Base-by-base conservation (phyloP, 2,797 vertebrate genomes). In the Chaetodon trifasciatus region DNA sequence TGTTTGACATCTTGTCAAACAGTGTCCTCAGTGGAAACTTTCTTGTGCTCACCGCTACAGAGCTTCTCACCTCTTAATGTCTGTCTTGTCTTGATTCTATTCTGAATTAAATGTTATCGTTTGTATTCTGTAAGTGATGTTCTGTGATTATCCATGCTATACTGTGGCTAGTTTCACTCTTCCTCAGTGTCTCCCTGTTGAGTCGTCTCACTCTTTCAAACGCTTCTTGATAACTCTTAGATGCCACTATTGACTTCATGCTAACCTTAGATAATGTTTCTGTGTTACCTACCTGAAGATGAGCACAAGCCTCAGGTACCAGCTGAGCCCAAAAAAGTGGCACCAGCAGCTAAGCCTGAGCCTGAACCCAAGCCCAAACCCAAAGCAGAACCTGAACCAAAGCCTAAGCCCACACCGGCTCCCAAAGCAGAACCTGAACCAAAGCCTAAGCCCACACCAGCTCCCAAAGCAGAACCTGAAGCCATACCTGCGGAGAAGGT, bases 231-330 rank as follows among this genome's bases (percentile, higher is more conserved):
- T 71, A 8, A 50, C 56, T 53, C 73, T 84, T 84, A 61, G 9
- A 64, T 68, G 37, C 35, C 68, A 10, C 4, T 44, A 8, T 7
- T 11, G 3, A 46, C 57, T 40, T 65, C 21, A 69, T 87, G 70
- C 79, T 93, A 92, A 94, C 70, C 40, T 95, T 69, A 71, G 82
- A 47, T 74, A 63, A 87, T 92, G 73, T 96, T 2, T 44, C 84
- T 96, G 64, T 96, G 88, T 94, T 94, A 75, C 87, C 92, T 93
- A 85, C 82, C 90, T 95, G 86, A 96, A 93, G 92, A 96, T 93
- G 87, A 91, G 69, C 76, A 78, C 76, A 91, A 92, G 82, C 77
- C 92, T 91, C 91, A 94, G 88, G 87, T 92, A 75, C 92, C 95
- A 89, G 92, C 94, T 91, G 94, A 95, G 85, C 76, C 88, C 78